phyloP scores from a whole-genome alignment of 2,113 vertebrate species.

The Sardina pilchardus region DNA sequence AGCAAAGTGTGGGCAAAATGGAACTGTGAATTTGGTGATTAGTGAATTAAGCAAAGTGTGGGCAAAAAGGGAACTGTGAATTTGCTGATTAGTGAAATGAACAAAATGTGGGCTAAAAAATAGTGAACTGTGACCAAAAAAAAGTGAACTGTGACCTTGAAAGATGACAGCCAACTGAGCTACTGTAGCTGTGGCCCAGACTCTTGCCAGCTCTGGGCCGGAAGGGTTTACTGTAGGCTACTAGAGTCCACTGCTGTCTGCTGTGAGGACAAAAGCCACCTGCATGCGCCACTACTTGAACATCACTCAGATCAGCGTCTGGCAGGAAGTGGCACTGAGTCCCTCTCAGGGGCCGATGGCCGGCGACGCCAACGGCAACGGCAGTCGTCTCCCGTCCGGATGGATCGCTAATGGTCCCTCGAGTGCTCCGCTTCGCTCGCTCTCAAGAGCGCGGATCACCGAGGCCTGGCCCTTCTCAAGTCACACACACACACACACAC shows the following conservation, averaged over 20 bases:
- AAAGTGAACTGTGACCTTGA: too few species aligned
- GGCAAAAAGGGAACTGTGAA: not conserved
- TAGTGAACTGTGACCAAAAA: too few species aligned
- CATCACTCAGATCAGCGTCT: not conserved
- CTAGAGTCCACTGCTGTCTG: not conserved
- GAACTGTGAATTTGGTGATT: too few species aligned
- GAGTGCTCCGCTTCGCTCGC: not conserved
- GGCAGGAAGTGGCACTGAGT: not conserved
- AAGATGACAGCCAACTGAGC: too few species aligned
- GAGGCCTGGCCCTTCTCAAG: not conserved
- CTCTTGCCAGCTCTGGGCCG: too few species aligned
- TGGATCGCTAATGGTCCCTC: not conserved
- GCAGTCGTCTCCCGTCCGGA: not conserved
- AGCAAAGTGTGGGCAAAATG: too few species aligned
- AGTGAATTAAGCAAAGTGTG: too few species aligned
- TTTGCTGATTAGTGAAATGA: too few species aligned
- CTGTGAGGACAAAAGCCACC: slow-evolving; percentile 3
- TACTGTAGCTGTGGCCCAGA: too few species aligned
- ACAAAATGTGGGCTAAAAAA: too few species aligned
- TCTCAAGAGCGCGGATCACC: not conserved
- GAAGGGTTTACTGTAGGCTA: too few species aligned
- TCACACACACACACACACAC: not conserved
- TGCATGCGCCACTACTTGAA: not conserved
- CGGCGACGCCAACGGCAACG: not conserved
- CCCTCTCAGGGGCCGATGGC: not conserved